Percentiles rank a stretch among this genome's conserved stretches.
These are phyloP conservation scores for Cynodonichthys magdalenae DNA, from an alignment of 2,797 vertebrate genomes.

Conservation along the genomic window DNA sequence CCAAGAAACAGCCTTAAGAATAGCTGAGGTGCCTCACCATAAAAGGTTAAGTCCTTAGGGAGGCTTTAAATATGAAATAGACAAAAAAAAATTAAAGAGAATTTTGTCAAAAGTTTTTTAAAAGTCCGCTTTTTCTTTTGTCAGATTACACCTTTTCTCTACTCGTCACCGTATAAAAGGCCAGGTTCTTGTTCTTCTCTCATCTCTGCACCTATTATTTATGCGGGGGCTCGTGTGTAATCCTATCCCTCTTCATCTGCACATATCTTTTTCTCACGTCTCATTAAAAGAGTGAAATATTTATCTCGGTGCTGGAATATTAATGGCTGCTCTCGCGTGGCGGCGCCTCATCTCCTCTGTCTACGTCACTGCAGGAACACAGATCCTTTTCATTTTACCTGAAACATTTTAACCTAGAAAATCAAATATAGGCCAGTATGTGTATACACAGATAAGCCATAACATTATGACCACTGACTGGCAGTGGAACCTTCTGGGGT, in stretches of 20 bases:
- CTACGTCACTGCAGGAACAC: conserved; percentile 20
- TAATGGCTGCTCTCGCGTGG: conserved; percentile 56
- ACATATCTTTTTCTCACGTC: conserved; percentile 63
- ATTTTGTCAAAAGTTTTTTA: neutral
- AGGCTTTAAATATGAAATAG: conserved; percentile 30
- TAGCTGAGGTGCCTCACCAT: conserved; percentile 68
- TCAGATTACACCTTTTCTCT: conserved; percentile 24
- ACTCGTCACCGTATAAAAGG: conserved; percentile 17
- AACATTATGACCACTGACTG: neutral
- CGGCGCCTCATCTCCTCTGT: conserved; percentile 26
- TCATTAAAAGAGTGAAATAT: conserved; percentile 76
- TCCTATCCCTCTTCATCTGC: conserved; percentile 44
- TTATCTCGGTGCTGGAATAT: conserved; percentile 78
- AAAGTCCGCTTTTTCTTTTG: conserved; percentile 33
- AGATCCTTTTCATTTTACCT: neutral
- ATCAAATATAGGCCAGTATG: neutral
- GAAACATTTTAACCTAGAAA: neutral
- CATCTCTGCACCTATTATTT: conserved; percentile 68
- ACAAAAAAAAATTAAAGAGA: conserved; percentile 13
- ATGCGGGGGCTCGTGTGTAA: conserved; percentile 53
- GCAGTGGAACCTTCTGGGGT: too few species aligned
- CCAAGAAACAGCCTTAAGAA: conserved; percentile 60
- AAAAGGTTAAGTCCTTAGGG: conserved; percentile 66
- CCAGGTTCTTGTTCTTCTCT: conserved; percentile 55
- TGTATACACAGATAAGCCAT: neutral